phyloP scores from a whole-genome alignment of 2,888 invertebrate species.

The Cephus sareptanus region DNA sequence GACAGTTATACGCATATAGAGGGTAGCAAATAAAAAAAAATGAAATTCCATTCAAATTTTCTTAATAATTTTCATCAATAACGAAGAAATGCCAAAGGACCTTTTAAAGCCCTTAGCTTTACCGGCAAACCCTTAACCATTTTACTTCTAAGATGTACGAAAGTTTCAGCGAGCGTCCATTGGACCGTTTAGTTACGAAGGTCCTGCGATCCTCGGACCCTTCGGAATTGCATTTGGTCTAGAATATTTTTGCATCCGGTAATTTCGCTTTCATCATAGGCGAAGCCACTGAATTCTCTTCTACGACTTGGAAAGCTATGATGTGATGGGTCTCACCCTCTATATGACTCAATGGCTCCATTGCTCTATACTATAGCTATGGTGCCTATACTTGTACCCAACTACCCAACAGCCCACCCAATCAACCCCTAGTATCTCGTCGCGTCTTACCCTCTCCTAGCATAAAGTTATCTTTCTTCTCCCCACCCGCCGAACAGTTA shows the following conservation, averaged over 20 bases:
- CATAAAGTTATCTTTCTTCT: conserved; percentile 64
- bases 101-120: background rate
- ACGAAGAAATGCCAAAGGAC: background rate
- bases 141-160: background rate
- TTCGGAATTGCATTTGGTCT: conserved; percentile 53
- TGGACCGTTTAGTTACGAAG: background rate
- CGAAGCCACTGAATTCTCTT: conserved; percentile 24
- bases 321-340: conserved; percentile 26
- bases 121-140: no score
- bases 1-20: background rate
- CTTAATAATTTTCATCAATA: background rate
- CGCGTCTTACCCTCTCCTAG: conserved; percentile 61
- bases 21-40: background rate
- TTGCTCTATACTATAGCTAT: background rate
- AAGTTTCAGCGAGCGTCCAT: background rate
- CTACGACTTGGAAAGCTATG: conserved; percentile 27
- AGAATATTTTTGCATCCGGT: conserved; percentile 59
- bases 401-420: conserved; percentile 44
- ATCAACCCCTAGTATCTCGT: conserved; percentile 61
- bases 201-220: conserved; percentile 30
- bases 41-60: background rate
- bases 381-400: background rate
- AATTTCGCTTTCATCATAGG: conserved; percentile 57
- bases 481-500: conserved; percentile 47
- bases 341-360: background rate